Evolutionary conservation across 1,140 invertebrate genomes (phyloP), one percentile per base, ranked within the genome.

Genomic region (Aphidius ervi): DNA sequence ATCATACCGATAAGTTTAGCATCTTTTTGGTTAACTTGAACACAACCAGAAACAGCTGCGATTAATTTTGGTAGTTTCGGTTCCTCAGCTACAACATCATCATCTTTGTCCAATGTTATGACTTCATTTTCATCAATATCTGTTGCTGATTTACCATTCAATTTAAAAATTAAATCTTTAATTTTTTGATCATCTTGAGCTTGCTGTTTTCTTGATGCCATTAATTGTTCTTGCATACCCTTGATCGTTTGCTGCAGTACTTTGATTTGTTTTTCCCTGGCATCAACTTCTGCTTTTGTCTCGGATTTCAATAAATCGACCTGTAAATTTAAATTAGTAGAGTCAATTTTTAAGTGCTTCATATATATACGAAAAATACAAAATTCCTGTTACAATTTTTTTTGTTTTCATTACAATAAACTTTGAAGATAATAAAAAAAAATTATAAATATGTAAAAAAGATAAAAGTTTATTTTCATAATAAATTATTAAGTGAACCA

Each of bases 241-340:
- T 91, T 87, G 47, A 93, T 74, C 2, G 89, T 90, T 70, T 92
- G 87, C 68, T 92, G 88, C 52, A 90, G 68, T 66, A 87, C 81
- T 68, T 87, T 86, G 55, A 91, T 79, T 72, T 92, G 87, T 62
- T 87, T 86, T 41, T 91, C 88, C 73, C 88, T 88, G 16, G 83
- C 78, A 5, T 87, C 85, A 9, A 87, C 65, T 61, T 89, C 87
- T n/a, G 82, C 72, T 74, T 86, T 86, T 37, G 85, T 82, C 68
- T 92, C 90, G 65, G 82, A 77, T 82, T 90, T 79, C 63, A 86
- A 67, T 69, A 89, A 63, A 82, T 86, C 82, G 70, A 85, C 82
- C 83, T 84, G 49, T 1, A 43, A 59, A 64, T 50, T 49, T 50
- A 63, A 52, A 48, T 42, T 42, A 53, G 10, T 49, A 1, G n/a